Percentiles rank a stretch among this genome's conserved stretches.
phyloP scores from a whole-genome alignment of 2,888 invertebrate species.

The Germaria angustata region DNA sequence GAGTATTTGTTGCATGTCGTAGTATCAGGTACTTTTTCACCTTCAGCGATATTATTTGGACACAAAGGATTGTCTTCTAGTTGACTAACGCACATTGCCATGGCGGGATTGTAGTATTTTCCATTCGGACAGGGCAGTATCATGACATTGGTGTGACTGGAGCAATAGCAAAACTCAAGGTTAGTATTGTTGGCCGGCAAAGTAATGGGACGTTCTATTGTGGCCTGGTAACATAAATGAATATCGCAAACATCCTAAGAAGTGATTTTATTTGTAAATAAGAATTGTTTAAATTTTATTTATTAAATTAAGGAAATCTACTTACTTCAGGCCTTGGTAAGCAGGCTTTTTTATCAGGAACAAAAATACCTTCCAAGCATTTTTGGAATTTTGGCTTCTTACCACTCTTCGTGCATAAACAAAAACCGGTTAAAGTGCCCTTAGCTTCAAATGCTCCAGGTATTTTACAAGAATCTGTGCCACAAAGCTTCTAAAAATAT shows the following conservation, averaged over 20 bases:
- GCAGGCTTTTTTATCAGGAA: not conserved
- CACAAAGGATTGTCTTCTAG: slow-evolving; percentile 25
- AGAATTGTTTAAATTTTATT: not conserved
- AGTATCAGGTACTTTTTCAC: slow-evolving; percentile 19
- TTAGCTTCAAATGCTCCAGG: not conserved
- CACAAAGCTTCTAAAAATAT: slow-evolving; percentile 57
- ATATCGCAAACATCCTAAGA: slow-evolving; percentile 55
- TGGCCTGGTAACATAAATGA: slow-evolving; percentile 53
- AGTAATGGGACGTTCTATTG: slow-evolving; percentile 58
- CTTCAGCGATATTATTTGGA: slow-evolving; percentile 17
- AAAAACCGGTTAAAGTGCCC: slow-evolving; percentile 1
- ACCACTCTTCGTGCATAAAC: not conserved
- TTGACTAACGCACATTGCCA: slow-evolving; percentile 61
- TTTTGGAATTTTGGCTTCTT: not conserved
- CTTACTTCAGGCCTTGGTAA: slow-evolving; percentile 38
- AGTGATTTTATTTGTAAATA: not conserved
- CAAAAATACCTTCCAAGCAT: slow-evolving; percentile 11
- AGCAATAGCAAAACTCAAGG: slow-evolving; percentile 72
- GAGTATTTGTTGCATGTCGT: slow-evolving; percentile 60
- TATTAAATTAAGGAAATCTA: not conserved
- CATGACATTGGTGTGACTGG: slow-evolving; percentile 51
- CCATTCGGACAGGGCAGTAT: slow-evolving; percentile 63
- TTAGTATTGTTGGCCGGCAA: slow-evolving; percentile 50
- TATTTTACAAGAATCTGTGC: slow-evolving; percentile 1
- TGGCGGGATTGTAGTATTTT: slow-evolving; percentile 43